phyloP scores from a whole-genome alignment of 2,888 invertebrate genomes.

The Spisula subtruncata region DNA sequence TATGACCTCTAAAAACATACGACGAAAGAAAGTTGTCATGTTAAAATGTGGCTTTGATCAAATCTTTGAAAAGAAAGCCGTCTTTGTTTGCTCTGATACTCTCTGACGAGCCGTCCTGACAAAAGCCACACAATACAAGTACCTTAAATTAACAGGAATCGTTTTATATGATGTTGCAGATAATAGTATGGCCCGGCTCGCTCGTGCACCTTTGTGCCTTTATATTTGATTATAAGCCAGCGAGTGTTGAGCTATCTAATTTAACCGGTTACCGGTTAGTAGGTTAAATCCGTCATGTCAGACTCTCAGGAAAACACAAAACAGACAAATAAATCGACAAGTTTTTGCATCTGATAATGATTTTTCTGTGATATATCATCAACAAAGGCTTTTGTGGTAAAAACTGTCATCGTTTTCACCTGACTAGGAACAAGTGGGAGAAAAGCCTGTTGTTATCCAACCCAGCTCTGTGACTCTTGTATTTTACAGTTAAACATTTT shows the following conservation, averaged over 20 bases:
- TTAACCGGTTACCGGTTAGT: neutral
- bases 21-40: constrained; percentile 18
- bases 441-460: neutral
- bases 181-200: neutral
- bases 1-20: constrained; percentile 20
- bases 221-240: constrained; percentile 14
- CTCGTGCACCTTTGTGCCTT: constrained; percentile 19
- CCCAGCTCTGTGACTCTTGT: neutral
- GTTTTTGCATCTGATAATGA: neutral
- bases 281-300: constrained; percentile 16
- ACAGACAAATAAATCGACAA: neutral
- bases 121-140: neutral
- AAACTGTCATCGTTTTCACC: constrained; percentile 1
- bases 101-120: neutral
- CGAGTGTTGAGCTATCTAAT: neutral
- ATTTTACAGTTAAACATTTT: neutral
- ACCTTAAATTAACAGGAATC: constrained; percentile 23
- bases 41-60: constrained; percentile 23
- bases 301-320: neutral
- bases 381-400: neutral
- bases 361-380: neutral
- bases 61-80: constrained; percentile 20
- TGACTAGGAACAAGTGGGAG: neutral
- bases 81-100: neutral
- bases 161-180: neutral